A percentile compares a stretch with the other conserved stretches of the same genome.
Evolutionary conservation across 2,113 vertebrate genomes (phyloP).

Genomic region (Himantopus leucocephalus): DNA sequence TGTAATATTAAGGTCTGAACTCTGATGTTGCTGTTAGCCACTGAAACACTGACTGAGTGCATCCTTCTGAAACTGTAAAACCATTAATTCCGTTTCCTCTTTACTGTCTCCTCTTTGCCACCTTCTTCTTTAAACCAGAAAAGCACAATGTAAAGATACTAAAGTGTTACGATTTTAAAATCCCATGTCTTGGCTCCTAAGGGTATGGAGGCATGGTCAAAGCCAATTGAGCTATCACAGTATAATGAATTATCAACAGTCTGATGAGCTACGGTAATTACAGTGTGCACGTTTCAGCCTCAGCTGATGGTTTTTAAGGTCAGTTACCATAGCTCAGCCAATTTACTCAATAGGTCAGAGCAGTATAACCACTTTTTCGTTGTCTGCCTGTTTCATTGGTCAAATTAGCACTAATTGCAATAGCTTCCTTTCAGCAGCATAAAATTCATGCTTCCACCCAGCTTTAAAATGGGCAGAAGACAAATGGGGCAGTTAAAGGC

Average conservation of each 20-base stretch:
- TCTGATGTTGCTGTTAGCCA: neutral
- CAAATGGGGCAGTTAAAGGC: neutral
- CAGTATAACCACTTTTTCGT: neutral
- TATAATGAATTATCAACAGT: neutral
- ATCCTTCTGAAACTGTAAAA: neutral
- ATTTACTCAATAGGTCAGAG: conserved; percentile 33
- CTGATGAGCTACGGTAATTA: conserved; percentile 41
- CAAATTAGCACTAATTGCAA: conserved; percentile 5
- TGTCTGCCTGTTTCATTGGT: neutral
- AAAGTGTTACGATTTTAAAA: neutral
- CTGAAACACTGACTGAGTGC: neutral
- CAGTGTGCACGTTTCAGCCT: neutral
- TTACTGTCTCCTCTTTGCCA: neutral
- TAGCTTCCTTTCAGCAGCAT: conserved; percentile 1
- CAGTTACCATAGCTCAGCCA: conserved; percentile 31
- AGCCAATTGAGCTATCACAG: neutral
- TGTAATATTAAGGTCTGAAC: neutral
- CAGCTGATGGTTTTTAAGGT: conserved; percentile 50
- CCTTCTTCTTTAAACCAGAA: neutral
- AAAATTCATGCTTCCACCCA: neutral
- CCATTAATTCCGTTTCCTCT: neutral
- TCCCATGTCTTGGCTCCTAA: neutral
- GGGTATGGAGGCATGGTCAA: neutral
- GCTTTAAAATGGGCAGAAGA: neutral
- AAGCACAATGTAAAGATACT: neutral